Conservation (phyloP, 2,888 invertebrate genomes). For the Anthrax anthrax region DNA sequence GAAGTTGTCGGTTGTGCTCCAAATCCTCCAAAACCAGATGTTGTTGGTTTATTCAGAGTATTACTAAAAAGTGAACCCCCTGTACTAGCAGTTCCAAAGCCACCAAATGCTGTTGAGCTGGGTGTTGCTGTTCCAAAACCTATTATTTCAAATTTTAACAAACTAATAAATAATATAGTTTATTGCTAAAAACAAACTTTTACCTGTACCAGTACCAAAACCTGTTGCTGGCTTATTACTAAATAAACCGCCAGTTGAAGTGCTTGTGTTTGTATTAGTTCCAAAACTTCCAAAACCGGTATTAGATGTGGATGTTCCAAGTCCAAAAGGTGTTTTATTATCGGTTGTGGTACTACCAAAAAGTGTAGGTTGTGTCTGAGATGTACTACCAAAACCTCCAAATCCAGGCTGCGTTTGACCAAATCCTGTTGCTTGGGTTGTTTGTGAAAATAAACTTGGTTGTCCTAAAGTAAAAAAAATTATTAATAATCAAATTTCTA, state of each 20-base stretch:
- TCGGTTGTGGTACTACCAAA: conserved; percentile 32
- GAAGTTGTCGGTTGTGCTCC: conserved; percentile 28
- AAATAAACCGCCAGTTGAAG: conserved; percentile 29
- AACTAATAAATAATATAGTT: background rate
- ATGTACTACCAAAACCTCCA: conserved; percentile 28
- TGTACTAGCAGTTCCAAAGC: conserved; percentile 28
- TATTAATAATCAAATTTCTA: too few relatives aligned
- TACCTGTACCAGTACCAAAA: conserved; percentile 18
- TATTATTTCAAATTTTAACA: background rate
- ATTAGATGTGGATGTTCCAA: conserved; percentile 20
- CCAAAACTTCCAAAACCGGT: conserved; percentile 33
- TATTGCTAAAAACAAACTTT: background rate
- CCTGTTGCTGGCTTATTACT: conserved; percentile 16
- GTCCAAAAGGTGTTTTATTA: conserved; percentile 27
- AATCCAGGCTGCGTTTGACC: conserved; percentile 29
- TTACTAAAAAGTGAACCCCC: conserved; percentile 28
- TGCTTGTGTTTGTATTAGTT: conserved; percentile 27
- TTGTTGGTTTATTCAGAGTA: conserved; percentile 32
- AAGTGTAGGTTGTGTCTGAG: conserved; percentile 18
- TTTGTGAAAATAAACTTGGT: conserved; percentile 38
- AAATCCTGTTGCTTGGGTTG: conserved; percentile 40
- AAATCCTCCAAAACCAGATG: conserved; percentile 43
- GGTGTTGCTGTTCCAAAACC: conserved; percentile 15
- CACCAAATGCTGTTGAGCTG: conserved; percentile 33
- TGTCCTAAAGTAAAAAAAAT: conserved; percentile 39